These are phyloP conservation scores for Isurus oxyrinchus DNA, from an alignment of 2,113 vertebrate genomes.

Conservation along the genomic window DNA sequence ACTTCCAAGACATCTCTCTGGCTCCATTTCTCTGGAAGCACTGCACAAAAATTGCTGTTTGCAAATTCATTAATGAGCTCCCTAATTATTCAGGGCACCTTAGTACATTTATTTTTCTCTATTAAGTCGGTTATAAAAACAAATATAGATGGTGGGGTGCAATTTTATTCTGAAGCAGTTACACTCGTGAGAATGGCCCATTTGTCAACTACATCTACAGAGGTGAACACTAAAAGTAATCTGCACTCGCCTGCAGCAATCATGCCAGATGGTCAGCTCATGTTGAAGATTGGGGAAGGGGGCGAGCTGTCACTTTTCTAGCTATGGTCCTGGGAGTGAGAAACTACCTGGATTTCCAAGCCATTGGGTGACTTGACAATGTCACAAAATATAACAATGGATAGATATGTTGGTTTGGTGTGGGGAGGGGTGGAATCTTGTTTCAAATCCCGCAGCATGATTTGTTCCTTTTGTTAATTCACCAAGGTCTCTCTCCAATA, in stretches of 20 bases:
- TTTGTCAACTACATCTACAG: neutral
- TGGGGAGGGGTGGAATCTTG: neutral
- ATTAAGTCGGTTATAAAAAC: neutral
- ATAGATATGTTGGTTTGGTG: neutral
- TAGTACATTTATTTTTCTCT: neutral
- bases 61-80: neutral
- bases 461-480: neutral
- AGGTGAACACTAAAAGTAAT: neutral
- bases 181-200: neutral
- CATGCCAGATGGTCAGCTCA: neutral
- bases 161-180: neutral
- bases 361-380: neutral
- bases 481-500: constrained; percentile 66
- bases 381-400: neutral
- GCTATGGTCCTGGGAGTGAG: neutral
- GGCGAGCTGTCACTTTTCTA: neutral
- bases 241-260: neutral
- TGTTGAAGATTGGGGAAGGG: neutral
- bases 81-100: neutral
- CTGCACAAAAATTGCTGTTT: neutral
- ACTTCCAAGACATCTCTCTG: neutral
- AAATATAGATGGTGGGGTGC: neutral
- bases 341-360: neutral
- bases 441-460: neutral
- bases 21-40: neutral